These are phyloP conservation scores for Serranus cabrilla DNA, from an alignment of 2,797 vertebrate species.

Conservation along the genomic window DNA sequence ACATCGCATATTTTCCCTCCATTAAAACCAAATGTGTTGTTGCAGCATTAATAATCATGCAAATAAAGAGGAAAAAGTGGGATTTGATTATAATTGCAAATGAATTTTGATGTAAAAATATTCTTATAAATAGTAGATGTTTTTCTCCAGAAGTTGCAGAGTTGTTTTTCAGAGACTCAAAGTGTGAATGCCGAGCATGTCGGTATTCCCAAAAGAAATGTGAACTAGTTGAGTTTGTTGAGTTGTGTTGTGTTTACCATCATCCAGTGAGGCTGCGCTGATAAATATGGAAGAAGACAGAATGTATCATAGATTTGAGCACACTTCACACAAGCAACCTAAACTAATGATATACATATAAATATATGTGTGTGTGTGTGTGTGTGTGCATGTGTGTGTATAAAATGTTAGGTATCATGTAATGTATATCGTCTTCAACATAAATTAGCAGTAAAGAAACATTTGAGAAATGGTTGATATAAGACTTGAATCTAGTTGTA, in stretches of 20 bases:
- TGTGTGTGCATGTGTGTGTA: background rate
- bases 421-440: background rate
- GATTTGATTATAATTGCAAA: conserved; percentile 84
- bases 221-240: conserved; percentile 73
- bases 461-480: background rate
- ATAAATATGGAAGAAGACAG: conserved; percentile 58
- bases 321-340: background rate
- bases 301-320: conserved; percentile 41
- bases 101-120: conserved; percentile 75
- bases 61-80: conserved; percentile 58
- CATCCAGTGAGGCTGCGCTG: conserved; percentile 47
- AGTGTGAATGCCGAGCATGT: conserved; percentile 73
- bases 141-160: conserved; percentile 73
- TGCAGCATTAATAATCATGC: conserved; percentile 71
- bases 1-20: conserved; percentile 72
- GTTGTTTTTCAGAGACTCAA: conserved; percentile 74
- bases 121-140: conserved; percentile 77
- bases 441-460: background rate
- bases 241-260: conserved; percentile 62
- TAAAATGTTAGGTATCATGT: no score
- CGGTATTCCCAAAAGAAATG: conserved; percentile 72
- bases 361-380: background rate
- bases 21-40: conserved; percentile 80
- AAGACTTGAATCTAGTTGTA: background rate
- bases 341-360: no score